Percentiles rank a stretch among this genome's conserved stretches.
Conservation (phyloP, 2,888 invertebrate genomes). For the Melanophora roralis region DNA sequence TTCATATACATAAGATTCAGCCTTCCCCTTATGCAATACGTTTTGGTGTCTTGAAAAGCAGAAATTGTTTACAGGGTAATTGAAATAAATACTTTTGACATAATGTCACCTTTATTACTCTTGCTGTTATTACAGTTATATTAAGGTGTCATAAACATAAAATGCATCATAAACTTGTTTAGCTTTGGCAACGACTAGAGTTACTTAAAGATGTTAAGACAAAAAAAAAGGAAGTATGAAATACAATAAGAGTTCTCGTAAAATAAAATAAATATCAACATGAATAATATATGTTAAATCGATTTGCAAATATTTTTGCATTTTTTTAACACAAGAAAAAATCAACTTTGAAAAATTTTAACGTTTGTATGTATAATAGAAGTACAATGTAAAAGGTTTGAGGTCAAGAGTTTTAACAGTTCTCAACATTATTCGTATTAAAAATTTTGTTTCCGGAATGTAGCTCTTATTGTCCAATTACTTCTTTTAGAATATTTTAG, state of each 20-base stretch:
- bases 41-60: too few relatives aligned
- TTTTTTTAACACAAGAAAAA: too few relatives aligned
- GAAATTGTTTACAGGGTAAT: not conserved
- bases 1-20: too few relatives aligned
- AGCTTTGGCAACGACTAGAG: conserved; percentile 35
- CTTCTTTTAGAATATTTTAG: too few relatives aligned
- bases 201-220: conserved; percentile 14
- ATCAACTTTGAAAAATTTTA: too few relatives aligned
- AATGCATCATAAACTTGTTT: conserved; percentile 48
- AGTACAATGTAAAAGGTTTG: too few relatives aligned
- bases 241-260: not conserved
- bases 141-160: conserved; percentile 49
- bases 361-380: too few relatives aligned
- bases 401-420: too few relatives aligned
- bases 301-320: conserved; percentile 1
- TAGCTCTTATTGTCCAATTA: too few relatives aligned
- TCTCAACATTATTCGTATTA: too few relatives aligned
- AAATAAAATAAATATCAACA: not conserved
- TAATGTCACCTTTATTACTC: not conserved
- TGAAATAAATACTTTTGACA: conserved; percentile 5
- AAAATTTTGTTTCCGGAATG: too few relatives aligned
- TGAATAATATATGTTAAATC: conserved; percentile 6
- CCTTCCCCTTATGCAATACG: too few relatives aligned
- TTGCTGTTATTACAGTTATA: not conserved
- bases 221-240: not conserved